Evolutionary conservation across 2,797 vertebrate genomes (phyloP).

Genomic region (Salmo trutta): DNA sequence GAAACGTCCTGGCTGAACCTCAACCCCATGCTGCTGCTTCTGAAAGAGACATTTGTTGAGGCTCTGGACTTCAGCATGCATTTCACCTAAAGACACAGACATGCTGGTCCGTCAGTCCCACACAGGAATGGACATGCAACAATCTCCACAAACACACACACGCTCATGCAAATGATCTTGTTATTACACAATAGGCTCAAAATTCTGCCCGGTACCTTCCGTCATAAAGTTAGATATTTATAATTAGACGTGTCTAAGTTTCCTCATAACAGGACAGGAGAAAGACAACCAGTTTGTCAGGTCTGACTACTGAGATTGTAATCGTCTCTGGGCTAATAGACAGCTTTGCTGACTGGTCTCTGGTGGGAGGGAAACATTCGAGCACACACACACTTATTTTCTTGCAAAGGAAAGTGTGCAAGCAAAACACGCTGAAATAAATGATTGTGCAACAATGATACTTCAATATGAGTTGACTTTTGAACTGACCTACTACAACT

Average conservation of each 20-base stretch:
- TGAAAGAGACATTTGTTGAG: slow-evolving; percentile 6
- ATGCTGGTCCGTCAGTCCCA: slow-evolving; percentile 33
- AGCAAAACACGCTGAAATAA: no score
- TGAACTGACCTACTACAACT: not conserved
- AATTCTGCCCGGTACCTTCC: not conserved
- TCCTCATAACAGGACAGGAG: not conserved
- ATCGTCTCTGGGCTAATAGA: not conserved
- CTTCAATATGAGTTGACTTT: not conserved
- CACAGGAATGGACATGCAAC: not conserved
- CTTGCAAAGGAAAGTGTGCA: no score
- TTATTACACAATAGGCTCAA: not conserved
- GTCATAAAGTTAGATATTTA: not conserved
- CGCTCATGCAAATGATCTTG: not conserved
- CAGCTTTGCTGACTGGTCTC: not conserved
- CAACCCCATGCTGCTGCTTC: not conserved
- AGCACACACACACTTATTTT: no score
- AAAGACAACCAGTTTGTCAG: slow-evolving; percentile 45
- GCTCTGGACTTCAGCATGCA: slow-evolving; percentile 12
- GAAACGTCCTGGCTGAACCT: not conserved
- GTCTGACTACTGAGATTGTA: slow-evolving; percentile 2
- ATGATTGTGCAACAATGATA: no score
- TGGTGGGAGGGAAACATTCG: no score
- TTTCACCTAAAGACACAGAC: slow-evolving; percentile 10
- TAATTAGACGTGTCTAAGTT: not conserved
- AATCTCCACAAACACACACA: not conserved